A percentile compares a stretch with the other conserved stretches of the same genome.
These are phyloP conservation scores for Lathronympha strigana DNA, from an alignment of 2,888 invertebrate genomes.

Conservation along the genomic window DNA sequence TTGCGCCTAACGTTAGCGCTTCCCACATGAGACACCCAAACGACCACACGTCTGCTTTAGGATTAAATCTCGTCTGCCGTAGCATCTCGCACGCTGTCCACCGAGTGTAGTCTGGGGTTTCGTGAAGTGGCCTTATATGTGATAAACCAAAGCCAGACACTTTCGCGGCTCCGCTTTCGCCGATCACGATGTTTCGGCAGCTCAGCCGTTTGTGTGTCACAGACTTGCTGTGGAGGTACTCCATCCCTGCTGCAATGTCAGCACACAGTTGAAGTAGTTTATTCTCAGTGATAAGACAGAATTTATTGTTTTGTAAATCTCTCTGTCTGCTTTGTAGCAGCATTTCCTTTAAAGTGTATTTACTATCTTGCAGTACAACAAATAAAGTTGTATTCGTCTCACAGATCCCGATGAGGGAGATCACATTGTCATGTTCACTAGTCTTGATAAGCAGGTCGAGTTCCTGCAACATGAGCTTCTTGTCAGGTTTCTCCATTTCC, in stretches of 20 bases:
- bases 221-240: conserved; percentile 86
- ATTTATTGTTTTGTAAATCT: conserved; percentile 80
- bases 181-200: conserved; percentile 88
- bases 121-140: conserved; percentile 85
- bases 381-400: conserved; percentile 90
- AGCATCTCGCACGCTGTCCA: conserved; percentile 93
- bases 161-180: conserved; percentile 87
- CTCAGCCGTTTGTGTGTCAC: conserved; percentile 90
- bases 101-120: conserved; percentile 89
- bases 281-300: conserved; percentile 85
- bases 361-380: conserved; percentile 88
- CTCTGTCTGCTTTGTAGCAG: conserved; percentile 85
- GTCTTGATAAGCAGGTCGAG: conserved; percentile 88
- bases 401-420: conserved; percentile 90
- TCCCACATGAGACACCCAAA: conserved; percentile 94
- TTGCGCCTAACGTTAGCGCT: conserved; percentile 90
- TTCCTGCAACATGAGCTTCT: conserved; percentile 86
- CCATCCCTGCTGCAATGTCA: conserved; percentile 89
- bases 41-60: conserved; percentile 92
- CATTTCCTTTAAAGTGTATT: conserved; percentile 88
- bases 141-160: conserved; percentile 90
- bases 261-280: conserved; percentile 86
- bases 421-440: conserved; percentile 88
- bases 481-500: conserved; percentile 80
- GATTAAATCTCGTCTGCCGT: conserved; percentile 86